These are phyloP conservation scores for Epizoanthus ramosus DNA, from an alignment of 92 coral and sea anemone genomes.

Conservation along the genomic window DNA sequence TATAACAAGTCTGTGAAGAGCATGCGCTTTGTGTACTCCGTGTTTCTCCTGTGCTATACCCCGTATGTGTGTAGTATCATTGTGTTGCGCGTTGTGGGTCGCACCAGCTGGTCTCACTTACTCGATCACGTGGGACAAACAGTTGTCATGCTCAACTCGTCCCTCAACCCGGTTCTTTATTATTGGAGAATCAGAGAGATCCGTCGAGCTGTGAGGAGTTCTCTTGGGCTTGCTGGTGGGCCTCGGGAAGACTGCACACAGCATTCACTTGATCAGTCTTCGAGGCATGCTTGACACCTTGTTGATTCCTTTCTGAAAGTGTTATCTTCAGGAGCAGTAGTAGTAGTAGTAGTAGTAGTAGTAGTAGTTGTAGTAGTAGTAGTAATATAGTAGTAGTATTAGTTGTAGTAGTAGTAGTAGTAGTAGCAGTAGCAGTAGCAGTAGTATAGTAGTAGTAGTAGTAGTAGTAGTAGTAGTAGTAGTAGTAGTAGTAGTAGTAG, in stretches of 20 bases:
- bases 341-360: too few species aligned
- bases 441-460: too few species aligned
- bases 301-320: too few species aligned
- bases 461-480: too few species aligned
- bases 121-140: constrained; percentile 35
- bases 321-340: too few species aligned
- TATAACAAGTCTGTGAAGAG: constrained; percentile 33
- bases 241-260: background rate
- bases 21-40: constrained; percentile 18
- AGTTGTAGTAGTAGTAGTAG: too few species aligned
- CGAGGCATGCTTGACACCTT: background rate
- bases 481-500: too few species aligned
- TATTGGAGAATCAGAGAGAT: constrained; percentile 34
- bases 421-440: too few species aligned
- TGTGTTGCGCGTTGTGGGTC: constrained; percentile 18
- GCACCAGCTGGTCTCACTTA: constrained; percentile 11
- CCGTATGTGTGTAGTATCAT: constrained; percentile 30
- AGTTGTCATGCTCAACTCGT: constrained; percentile 36
- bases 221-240: background rate
- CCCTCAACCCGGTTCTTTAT: constrained; percentile 34
- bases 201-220: constrained; percentile 36
- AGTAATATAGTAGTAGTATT: too few species aligned
- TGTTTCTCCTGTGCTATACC: constrained; percentile 32
- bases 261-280: background rate
- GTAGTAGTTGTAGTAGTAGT: too few species aligned